Percentiles rank a stretch among this genome's conserved stretches.
Conservation (phyloP, 1,140 invertebrate species). For the Sarcophaga peregrina region DNA sequence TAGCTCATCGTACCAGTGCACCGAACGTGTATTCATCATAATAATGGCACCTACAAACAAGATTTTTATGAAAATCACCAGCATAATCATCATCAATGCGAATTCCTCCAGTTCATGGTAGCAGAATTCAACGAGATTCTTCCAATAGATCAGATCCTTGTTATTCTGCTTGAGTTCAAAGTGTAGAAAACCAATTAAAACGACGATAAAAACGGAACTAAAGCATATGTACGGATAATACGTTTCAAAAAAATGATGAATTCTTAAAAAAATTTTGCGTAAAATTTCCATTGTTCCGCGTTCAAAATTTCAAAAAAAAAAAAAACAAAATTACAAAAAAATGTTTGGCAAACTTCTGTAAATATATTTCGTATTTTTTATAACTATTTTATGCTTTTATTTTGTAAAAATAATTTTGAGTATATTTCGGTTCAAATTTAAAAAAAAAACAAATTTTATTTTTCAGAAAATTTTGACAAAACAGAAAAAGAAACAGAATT, state of each 20-base stretch:
- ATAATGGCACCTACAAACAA: constrained; percentile 49
- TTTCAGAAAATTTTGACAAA: too few relatives aligned
- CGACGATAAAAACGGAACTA: constrained; percentile 47
- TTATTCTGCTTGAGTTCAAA: constrained; percentile 56
- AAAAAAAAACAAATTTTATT: too few relatives aligned
- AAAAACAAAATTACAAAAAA: too few relatives aligned
- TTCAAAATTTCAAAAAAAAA: too few relatives aligned
- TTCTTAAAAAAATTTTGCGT: constrained; percentile 47
- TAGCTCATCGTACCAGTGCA: constrained; percentile 49
- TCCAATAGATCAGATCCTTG: constrained; percentile 60
- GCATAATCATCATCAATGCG: constrained; percentile 51
- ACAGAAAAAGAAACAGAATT: too few relatives aligned
- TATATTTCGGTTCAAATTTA: too few relatives aligned
- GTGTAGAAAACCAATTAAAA: constrained; percentile 57
- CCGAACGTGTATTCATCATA: constrained; percentile 51
- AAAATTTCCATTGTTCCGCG: constrained; percentile 11
- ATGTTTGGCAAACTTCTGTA: too few relatives aligned
- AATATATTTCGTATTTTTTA: too few relatives aligned
- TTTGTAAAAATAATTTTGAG: too few relatives aligned
- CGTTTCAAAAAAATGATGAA: constrained; percentile 52
- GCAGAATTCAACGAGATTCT: constrained; percentile 49
- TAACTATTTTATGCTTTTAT: too few relatives aligned
- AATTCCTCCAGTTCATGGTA: constrained; percentile 52
- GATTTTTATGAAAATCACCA: constrained; percentile 35
- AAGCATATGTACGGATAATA: constrained; percentile 57